Percentiles rank a stretch among this genome's conserved stretches.
Conservation (phyloP, 2,113 vertebrate genomes). For the Stegastes partitus region DNA sequence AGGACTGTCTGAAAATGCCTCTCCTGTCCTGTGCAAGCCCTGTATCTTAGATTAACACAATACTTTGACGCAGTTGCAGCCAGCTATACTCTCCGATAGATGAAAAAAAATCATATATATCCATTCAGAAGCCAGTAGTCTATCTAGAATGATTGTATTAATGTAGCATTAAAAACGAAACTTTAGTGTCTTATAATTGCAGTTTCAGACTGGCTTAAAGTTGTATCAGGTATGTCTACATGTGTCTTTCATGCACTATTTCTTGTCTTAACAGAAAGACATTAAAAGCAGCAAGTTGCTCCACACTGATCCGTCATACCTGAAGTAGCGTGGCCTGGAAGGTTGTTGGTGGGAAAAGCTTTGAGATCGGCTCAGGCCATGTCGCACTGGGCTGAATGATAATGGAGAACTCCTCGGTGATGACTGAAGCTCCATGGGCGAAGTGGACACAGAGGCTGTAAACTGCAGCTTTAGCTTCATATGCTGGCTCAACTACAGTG, state of each 20-base stretch:
- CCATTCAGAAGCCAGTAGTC: no score
- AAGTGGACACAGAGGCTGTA: slow-evolving; percentile 86
- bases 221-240: no score
- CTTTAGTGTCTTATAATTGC: neutral
- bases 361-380: slow-evolving; percentile 88
- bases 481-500: slow-evolving; percentile 87
- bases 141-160: no score
- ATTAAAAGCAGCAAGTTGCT: neutral
- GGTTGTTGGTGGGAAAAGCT: slow-evolving; percentile 91
- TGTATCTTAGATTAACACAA: neutral
- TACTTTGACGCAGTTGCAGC: no score
- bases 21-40: neutral
- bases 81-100: no score
- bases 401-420: slow-evolving; percentile 86
- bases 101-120: no score
- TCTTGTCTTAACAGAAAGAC: neutral
- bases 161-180: neutral
- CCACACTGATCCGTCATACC: slow-evolving; percentile 67
- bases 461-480: slow-evolving; percentile 95
- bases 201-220: neutral
- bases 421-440: slow-evolving; percentile 81
- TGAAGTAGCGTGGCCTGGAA: slow-evolving; percentile 86
- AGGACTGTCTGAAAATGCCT: neutral
- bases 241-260: neutral
- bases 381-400: slow-evolving; percentile 78